A percentile compares a stretch with the other conserved stretches of the same genome.
Conservation (phyloP, 2,113 vertebrate genomes). For the Eublepharis macularius region DNA sequence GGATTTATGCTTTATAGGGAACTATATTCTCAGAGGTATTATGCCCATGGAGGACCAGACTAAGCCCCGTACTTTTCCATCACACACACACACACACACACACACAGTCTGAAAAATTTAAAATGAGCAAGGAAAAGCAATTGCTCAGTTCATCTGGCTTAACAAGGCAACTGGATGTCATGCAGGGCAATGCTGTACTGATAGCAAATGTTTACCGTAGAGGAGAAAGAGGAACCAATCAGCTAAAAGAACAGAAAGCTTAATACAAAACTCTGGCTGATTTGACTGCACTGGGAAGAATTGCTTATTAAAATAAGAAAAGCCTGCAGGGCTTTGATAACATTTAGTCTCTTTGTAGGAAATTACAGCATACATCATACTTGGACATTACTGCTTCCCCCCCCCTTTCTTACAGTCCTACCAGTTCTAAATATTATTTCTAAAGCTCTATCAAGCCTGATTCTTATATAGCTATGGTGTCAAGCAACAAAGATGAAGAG, state of each 20-base stretch:
- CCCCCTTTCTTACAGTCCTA: neutral
- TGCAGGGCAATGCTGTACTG: neutral
- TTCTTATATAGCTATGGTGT: neutral
- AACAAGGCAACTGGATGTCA: neutral
- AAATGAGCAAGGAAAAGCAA: neutral
- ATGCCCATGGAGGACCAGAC: neutral
- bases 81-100: too few species aligned
- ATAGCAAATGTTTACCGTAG: neutral
- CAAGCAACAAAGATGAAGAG: neutral
- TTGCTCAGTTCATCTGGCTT: neutral
- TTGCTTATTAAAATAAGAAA: neutral
- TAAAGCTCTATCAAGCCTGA: neutral
- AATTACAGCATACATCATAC: constrained; percentile 12
- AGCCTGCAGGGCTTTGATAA: neutral
- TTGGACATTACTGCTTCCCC: neutral
- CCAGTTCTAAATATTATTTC: neutral
- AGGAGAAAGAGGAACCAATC: constrained; percentile 1
- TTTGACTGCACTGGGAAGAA: neutral
- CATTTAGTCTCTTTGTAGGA: neutral
- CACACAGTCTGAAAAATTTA: neutral
- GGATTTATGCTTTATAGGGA: neutral
- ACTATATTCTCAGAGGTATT: neutral
- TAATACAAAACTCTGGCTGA: neutral
- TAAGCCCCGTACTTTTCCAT: neutral
- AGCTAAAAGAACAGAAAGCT: neutral